Evolutionary conservation across 2,888 invertebrate species (phyloP).

Genomic region (Mycogona germanica): DNA sequence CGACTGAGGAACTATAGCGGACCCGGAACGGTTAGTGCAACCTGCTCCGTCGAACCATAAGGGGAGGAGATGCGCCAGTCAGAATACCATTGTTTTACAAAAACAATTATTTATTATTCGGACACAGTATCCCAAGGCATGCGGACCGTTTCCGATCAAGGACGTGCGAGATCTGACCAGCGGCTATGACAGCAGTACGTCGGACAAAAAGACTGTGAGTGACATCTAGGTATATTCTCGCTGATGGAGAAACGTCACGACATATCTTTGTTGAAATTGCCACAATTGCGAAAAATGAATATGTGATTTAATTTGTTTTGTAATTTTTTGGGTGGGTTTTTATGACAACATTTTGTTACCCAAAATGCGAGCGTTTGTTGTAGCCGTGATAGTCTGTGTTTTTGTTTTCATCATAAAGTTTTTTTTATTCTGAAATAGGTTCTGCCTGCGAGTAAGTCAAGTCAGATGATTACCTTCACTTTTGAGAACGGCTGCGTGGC

Average conservation of each 20-base stretch:
- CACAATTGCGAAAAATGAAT: no score
- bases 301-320: no score
- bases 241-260: no score
- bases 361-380: no score
- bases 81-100: background rate
- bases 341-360: no score
- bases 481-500: constrained; percentile 74
- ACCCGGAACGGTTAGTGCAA: constrained; percentile 43
- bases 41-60: background rate
- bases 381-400: background rate
- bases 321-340: no score
- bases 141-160: constrained; percentile 42
- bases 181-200: constrained; percentile 62
- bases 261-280: no score
- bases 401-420: background rate
- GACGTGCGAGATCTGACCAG: constrained; percentile 77
- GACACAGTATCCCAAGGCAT: constrained; percentile 37
- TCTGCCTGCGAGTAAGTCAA: constrained; percentile 39
- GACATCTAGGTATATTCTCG: no score
- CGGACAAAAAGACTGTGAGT: constrained; percentile 53
- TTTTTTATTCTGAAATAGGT: constrained; percentile 28
- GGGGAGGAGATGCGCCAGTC: background rate
- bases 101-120: constrained; percentile 13
- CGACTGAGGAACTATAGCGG: constrained; percentile 60
- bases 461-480: constrained; percentile 90